These are phyloP conservation scores for Cataglyphis livida DNA, from an alignment of 2,888 invertebrate species.

Conservation along the genomic window DNA sequence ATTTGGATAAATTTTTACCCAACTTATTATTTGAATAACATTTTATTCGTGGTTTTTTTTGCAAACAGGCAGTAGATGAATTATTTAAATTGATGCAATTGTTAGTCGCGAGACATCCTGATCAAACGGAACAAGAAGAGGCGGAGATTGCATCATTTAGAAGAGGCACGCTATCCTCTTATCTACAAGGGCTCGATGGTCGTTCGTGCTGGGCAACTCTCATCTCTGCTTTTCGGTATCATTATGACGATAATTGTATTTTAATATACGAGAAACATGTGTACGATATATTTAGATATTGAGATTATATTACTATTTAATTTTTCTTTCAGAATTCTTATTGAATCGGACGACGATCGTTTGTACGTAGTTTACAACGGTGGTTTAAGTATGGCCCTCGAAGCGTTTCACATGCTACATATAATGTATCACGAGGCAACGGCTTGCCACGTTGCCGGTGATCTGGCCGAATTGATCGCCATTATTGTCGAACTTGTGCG, in stretches of 20 bases:
- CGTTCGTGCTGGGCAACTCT: slow-evolving; percentile 97
- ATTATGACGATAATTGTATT: not conserved
- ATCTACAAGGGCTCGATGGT: slow-evolving; percentile 95
- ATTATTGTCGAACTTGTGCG: slow-evolving; percentile 91
- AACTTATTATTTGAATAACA: not conserved
- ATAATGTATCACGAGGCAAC: slow-evolving; percentile 98
- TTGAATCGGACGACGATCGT: slow-evolving; percentile 96
- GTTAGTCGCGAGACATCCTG: slow-evolving; percentile 94
- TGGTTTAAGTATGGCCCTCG: slow-evolving; percentile 89
- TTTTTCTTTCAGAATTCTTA: slow-evolving; percentile 89
- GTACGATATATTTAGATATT: not conserved
- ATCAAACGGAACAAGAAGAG: slow-evolving; percentile 91
- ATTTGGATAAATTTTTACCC: not conserved
- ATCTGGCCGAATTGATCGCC: slow-evolving; percentile 93
- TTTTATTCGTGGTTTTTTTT: not conserved
- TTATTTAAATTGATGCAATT: slow-evolving; percentile 95
- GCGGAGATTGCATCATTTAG: slow-evolving; percentile 95
- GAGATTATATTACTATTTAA: not conserved
- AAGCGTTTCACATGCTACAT: slow-evolving; percentile 96
- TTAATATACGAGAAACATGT: not conserved
- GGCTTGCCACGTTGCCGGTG: slow-evolving; percentile 94
- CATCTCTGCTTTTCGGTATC: slow-evolving; percentile 91
- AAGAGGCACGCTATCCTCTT: slow-evolving; percentile 94
- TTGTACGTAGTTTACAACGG: slow-evolving; percentile 96
- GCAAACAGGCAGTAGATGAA: slow-evolving; percentile 93